Conservation (phyloP, 2,797 vertebrate genomes). For the Tadarida brasiliensis region DNA sequence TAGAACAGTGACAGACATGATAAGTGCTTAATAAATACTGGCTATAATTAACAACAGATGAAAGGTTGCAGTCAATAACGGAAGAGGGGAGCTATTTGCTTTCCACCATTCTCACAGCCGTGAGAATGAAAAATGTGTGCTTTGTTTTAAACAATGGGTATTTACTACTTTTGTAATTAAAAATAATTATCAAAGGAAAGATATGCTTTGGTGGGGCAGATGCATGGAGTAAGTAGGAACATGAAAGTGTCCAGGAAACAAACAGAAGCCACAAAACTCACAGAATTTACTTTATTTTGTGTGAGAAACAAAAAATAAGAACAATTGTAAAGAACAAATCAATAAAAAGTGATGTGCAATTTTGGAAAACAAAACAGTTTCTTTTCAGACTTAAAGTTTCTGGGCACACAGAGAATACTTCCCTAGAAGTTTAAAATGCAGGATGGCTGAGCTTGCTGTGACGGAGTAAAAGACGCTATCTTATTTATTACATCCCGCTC, state of each 20-base stretch:
- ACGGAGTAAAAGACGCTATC: neutral
- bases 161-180: constrained; percentile 43
- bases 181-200: constrained; percentile 11
- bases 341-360: constrained; percentile 21
- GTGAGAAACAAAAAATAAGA: constrained; percentile 68
- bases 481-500: neutral
- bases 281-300: constrained; percentile 74
- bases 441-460: neutral
- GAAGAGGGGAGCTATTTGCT: neutral
- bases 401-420: neutral
- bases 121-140: neutral
- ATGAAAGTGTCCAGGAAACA: constrained; percentile 7
- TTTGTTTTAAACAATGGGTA: neutral
- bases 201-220: neutral
- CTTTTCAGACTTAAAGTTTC: constrained; percentile 43
- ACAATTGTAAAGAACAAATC: constrained; percentile 62
- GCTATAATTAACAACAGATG: neutral
- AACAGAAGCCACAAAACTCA: constrained; percentile 10
- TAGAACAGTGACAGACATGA: neutral
- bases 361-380: constrained; percentile 50
- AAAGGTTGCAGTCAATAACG: neutral
- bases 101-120: neutral
- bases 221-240: neutral
- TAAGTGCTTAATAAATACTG: neutral
- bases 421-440: neutral